phyloP scores from a whole-genome alignment of 2,797 vertebrate genomes.

The Fistularia tabacaria region DNA sequence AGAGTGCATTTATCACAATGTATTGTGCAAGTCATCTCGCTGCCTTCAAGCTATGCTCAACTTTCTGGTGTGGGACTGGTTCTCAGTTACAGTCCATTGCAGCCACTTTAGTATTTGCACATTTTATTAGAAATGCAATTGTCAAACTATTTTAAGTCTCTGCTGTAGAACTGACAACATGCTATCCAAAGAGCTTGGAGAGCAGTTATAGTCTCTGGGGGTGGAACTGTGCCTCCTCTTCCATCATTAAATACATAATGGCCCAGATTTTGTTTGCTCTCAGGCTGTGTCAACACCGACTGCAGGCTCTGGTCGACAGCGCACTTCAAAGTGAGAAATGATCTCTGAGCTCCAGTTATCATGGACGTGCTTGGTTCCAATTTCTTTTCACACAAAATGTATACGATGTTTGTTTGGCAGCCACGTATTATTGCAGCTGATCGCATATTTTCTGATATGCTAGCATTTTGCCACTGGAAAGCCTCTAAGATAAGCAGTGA shows the following conservation, averaged over 20 bases:
- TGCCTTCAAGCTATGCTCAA: not conserved
- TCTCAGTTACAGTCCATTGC: slow-evolving; percentile 7
- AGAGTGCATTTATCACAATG: no score
- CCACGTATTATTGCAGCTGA: slow-evolving; percentile 34
- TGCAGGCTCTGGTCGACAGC: slow-evolving; percentile 44
- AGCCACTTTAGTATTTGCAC: slow-evolving; percentile 19
- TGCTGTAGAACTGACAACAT: slow-evolving; percentile 23
- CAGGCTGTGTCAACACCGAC: slow-evolving; percentile 54
- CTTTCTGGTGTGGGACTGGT: not conserved
- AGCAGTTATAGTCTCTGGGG: slow-evolving; percentile 24
- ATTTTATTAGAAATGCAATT: slow-evolving; percentile 12
- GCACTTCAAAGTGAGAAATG: slow-evolving; percentile 60
- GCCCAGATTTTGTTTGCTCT: slow-evolving; percentile 58
- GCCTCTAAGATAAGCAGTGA: slow-evolving; percentile 21
- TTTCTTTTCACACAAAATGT: slow-evolving; percentile 24
- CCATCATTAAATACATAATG: slow-evolving; percentile 63
- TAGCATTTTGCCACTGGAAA: slow-evolving; percentile 18
- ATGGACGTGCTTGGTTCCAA: slow-evolving; percentile 28
- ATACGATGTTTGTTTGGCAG: slow-evolving; percentile 46
- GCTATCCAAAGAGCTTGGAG: slow-evolving; percentile 25
- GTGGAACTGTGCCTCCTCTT: slow-evolving; percentile 28
- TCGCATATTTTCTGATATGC: slow-evolving; percentile 45
- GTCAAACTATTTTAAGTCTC: slow-evolving; percentile 21
- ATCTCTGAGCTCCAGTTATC: slow-evolving; percentile 44
- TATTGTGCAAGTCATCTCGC: no score